Evolutionary conservation across 2,797 vertebrate genomes (phyloP).

Genomic region (Enteromius argenteus): DNA sequence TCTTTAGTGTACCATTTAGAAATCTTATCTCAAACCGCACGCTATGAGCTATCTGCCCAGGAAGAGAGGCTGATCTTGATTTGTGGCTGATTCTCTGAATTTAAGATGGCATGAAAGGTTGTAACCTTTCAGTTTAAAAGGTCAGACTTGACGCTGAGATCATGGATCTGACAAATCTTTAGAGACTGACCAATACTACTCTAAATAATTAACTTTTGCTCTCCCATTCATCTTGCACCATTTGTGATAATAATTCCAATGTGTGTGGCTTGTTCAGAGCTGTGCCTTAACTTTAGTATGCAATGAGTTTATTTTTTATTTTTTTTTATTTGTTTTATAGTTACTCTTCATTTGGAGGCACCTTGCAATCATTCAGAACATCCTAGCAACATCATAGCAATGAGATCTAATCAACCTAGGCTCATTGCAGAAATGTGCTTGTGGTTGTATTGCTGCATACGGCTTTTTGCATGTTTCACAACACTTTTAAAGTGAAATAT

Average conservation of each 20-base stretch:
- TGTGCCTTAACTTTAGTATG: neutral
- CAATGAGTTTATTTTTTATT: neutral
- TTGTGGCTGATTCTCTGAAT: neutral
- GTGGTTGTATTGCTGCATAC: neutral
- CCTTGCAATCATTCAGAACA: neutral
- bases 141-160: conserved; percentile 4
- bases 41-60: conserved; percentile 13
- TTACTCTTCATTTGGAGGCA: neutral
- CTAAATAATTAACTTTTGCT: neutral
- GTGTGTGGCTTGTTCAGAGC: too few species aligned
- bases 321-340: neutral
- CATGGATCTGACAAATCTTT: neutral
- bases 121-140: conserved; percentile 31
- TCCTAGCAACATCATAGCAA: neutral
- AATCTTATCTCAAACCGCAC: conserved; percentile 5
- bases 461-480: neutral
- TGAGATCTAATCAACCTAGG: neutral
- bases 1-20: conserved; percentile 12
- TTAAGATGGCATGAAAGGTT: neutral
- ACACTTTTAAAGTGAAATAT: neutral
- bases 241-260: neutral
- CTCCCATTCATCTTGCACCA: too few species aligned
- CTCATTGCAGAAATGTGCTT: neutral
- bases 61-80: conserved; percentile 15
- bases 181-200: neutral